Base-by-base conservation (phyloP, 2,113 vertebrate species). In the Cyphomyrus plagiostoma region DNA sequence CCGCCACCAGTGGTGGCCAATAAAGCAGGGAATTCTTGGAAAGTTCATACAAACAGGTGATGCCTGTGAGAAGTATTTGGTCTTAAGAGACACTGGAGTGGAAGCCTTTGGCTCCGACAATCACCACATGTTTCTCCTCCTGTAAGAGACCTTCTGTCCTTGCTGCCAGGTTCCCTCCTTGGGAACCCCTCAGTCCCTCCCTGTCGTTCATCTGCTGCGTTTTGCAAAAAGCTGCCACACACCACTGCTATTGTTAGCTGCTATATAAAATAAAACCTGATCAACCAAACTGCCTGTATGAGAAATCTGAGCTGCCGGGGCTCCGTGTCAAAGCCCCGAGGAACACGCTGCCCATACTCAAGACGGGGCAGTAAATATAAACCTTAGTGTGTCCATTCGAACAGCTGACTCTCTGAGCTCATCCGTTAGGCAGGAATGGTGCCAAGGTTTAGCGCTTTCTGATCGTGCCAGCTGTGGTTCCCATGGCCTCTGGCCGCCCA, bases 391-490 rank as follows among this genome's bases (percentile, higher is more conserved):
- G 74, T 84, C 82, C 42, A 21, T 84, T 10, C 23, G 3, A 84
- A 84, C 82, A 84, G 82, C 82, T 84, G 82, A 84, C 82, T 48
- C 15, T 19, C 42, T 84, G 82, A 84, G 82, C 82, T 84, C 82
- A 84, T 84, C 82, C 82, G 8, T 84, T 26, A 84, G 42, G 45
- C 82, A 21, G 82, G 42, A 84, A 46, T 23, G 35, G 39, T 46
- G 82, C 82, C 82, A 84, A 42, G 82, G 82, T 2, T 84, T n/a
- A 23, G 45, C 23, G 23, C 23, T n/a, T 39, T 48, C 46, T 21
- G 82, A 48, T n/a, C n/a, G 82, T 48, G 82, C 56, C 56, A 46
- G 39, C 48, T 50, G 17, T 77, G 88, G 26, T 88, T 70, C 66
- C 62, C 62, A 50, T 49, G 30, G 21, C 62, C n/a, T 49, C 88